These are phyloP conservation scores for Babylonia areolata DNA, from an alignment of 1,140 invertebrate species.

Conservation along the genomic window DNA sequence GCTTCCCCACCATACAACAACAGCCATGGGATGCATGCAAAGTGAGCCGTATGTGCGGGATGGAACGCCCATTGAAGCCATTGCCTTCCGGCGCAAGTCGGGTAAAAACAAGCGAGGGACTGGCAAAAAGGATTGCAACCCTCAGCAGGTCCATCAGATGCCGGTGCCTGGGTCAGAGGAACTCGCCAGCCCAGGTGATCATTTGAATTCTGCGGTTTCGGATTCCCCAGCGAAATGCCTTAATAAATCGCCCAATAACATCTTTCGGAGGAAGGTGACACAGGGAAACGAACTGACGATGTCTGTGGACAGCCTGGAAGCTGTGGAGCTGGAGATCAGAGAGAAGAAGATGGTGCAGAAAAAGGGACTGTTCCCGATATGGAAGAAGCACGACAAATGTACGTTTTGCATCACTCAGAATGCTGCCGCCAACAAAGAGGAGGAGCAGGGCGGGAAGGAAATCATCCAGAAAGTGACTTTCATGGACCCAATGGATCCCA, in stretches of 20 bases:
- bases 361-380: conserved; percentile 16
- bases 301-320: conserved; percentile 33
- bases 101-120: conserved; percentile 27
- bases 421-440: not conserved
- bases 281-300: not conserved
- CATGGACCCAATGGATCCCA: not conserved
- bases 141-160: not conserved
- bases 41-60: conserved; percentile 34
- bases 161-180: not conserved
- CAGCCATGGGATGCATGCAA: conserved; percentile 27
- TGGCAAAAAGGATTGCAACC: conserved; percentile 20
- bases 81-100: conserved; percentile 31
- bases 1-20: not conserved
- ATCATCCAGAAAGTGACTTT: not conserved
- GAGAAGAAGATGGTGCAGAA: conserved; percentile 29
- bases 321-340: conserved; percentile 26
- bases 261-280: not conserved
- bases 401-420: conserved; percentile 21
- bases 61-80: conserved; percentile 28
- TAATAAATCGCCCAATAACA: not conserved
- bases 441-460: not conserved
- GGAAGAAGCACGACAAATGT: conserved; percentile 36
- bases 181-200: not conserved
- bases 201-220: not conserved
- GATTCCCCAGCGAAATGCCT: not conserved